Conservation (phyloP, 2,888 invertebrate species). For the Pheosia tremula region DNA sequence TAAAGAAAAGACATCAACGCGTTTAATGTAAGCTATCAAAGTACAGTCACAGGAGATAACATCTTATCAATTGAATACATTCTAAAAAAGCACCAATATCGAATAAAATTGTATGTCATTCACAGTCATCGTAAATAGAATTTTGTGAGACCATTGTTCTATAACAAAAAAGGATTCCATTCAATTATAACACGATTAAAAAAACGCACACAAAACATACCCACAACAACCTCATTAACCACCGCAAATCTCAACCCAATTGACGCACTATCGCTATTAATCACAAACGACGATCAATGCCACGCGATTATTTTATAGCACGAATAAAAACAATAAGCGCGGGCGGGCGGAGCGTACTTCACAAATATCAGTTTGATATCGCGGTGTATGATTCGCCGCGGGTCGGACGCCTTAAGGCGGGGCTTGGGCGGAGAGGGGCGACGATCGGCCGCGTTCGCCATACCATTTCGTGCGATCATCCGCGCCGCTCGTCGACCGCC, state of each 20-base stretch:
- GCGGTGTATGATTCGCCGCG: conserved; percentile 79
- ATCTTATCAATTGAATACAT: not conserved
- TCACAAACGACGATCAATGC: conserved; percentile 59
- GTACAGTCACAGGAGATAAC: not conserved
- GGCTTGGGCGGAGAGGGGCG: conserved; percentile 65
- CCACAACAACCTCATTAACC: conserved; percentile 47
- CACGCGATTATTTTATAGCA: conserved; percentile 76
- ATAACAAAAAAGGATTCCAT: conserved; percentile 32
- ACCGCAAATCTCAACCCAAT: conserved; percentile 42
- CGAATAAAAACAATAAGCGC: conserved; percentile 79
- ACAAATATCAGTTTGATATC: conserved; percentile 82
- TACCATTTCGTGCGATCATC: conserved; percentile 68
- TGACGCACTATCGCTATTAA: conserved; percentile 52
- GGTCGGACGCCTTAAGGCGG: conserved; percentile 78
- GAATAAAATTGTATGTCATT: conserved; percentile 18
- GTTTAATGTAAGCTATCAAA: conserved; percentile 22
- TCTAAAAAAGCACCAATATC: conserved; percentile 12
- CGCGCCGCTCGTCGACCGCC: conserved; percentile 61
- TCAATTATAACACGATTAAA: conserved; percentile 38
- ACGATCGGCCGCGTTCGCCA: conserved; percentile 46
- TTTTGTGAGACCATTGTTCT: conserved; percentile 32
- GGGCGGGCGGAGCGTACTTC: conserved; percentile 75
- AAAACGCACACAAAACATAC: conserved; percentile 29
- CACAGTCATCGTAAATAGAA: conserved; percentile 28
- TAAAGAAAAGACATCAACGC: conserved; percentile 59